Conservation (phyloP, 1,140 invertebrate genomes). For the Drosophila cardini region DNA sequence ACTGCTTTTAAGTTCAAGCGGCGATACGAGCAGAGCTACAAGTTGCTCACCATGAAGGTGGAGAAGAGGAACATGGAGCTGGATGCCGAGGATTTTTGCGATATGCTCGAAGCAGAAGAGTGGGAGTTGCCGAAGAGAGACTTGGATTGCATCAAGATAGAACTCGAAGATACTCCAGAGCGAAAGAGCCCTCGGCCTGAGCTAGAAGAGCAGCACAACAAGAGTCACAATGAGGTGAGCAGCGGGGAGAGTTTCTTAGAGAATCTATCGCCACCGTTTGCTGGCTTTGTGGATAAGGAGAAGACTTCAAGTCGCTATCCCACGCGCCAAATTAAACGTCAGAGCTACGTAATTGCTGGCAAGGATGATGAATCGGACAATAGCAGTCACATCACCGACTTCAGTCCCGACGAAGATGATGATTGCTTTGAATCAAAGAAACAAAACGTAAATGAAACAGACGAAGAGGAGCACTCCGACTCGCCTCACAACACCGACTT, state of each 20-base stretch:
- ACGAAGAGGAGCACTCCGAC: background rate
- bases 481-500: background rate
- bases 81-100: conserved; percentile 24
- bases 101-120: conserved; percentile 18
- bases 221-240: background rate
- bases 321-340: background rate
- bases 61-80: conserved; percentile 5
- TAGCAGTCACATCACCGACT: background rate
- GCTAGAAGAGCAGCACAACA: background rate
- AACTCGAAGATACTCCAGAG: background rate
- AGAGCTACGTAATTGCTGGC: background rate
- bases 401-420: background rate
- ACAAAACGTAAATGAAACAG: background rate
- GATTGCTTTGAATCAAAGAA: background rate
- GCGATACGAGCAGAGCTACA: conserved; percentile 35
- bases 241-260: background rate
- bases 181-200: background rate
- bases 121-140: conserved; percentile 25
- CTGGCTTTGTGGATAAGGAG: background rate
- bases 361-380: background rate
- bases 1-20: conserved; percentile 25
- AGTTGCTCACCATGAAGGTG: conserved; percentile 15
- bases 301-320: background rate
- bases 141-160: conserved; percentile 3
- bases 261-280: background rate